Evolutionary conservation across 1,140 invertebrate species (phyloP).

Genomic region (Popillia japonica): DNA sequence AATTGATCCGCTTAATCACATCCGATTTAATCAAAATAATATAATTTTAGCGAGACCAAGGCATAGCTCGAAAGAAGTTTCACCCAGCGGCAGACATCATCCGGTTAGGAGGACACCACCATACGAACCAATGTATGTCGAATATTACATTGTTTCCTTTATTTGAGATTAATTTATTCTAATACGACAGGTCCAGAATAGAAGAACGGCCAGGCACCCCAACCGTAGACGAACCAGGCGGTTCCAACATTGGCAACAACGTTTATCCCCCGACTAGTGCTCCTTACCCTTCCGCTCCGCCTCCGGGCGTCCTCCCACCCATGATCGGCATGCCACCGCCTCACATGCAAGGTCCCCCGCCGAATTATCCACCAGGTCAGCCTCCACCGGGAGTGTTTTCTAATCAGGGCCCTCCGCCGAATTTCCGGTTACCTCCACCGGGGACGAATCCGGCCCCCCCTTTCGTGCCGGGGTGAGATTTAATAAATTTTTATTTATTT

Average conservation of each 20-base stretch:
- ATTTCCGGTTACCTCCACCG: slow-evolving; percentile 56
- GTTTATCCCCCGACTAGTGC: slow-evolving; percentile 38
- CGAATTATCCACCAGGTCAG: slow-evolving; percentile 36
- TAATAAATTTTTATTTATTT: slow-evolving; percentile 33
- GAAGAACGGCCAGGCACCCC: slow-evolving; percentile 76
- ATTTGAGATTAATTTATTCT: neutral
- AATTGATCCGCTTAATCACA: neutral
- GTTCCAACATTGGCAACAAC: slow-evolving; percentile 46
- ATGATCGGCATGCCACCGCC: slow-evolving; percentile 46
- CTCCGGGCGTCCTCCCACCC: slow-evolving; percentile 40
- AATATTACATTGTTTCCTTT: neutral
- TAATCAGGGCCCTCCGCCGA: slow-evolving; percentile 52
- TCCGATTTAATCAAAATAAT: too few relatives aligned
- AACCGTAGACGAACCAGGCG: slow-evolving; percentile 70
- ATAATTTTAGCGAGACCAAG: slow-evolving; percentile 1
- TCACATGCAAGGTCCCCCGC: slow-evolving; percentile 42
- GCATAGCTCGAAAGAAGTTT: slow-evolving; percentile 31
- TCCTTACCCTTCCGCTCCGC: slow-evolving; percentile 45
- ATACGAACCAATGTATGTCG: slow-evolving; percentile 35
- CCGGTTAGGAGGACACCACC: slow-evolving; percentile 39
- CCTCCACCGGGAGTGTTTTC: slow-evolving; percentile 47
- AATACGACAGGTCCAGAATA: slow-evolving; percentile 27
- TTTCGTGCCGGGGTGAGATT: slow-evolving; percentile 52
- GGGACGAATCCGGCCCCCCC: slow-evolving; percentile 44
- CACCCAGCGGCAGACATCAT: slow-evolving; percentile 42